Evolutionary conservation across 2,888 invertebrate species (phyloP), one percentile per base, ranked within the genome.

Genomic region (Andrena dorsata): DNA sequence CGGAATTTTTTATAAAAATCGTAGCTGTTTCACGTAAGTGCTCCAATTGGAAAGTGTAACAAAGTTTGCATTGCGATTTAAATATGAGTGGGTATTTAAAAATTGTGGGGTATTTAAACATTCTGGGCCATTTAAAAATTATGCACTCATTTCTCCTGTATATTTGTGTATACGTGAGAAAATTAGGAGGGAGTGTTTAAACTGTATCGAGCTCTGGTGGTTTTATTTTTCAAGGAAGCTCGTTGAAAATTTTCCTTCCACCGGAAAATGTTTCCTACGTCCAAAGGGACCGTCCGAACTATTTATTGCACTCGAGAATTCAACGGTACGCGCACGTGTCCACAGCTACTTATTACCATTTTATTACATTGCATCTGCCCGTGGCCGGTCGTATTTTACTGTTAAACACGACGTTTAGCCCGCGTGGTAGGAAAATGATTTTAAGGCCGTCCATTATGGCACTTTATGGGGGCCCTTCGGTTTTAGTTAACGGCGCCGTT

Each of bases 371-470:
- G 68, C 75, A 69, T 75, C 66, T 23, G 65, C 23, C 63, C 47
- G n/a, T n/a, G 70, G 28, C 28, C 58, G 65, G 56, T 35, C 68
- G 47, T 81, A 72, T 60, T 70, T 77, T 68, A 82, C 74, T 41
- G 73, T 85, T 86, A 83, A 78, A 80, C 66, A 70, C 66, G 74
- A 69, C 35, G 61, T 65, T 80, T 66, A 58, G 41, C 8, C 53
- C 28, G 28, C 26, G 51, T 65, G 68, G 58, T 76, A 32, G 76
- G 73, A 63, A 80, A 84, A 84, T 83, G 78, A 83, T 80, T 86
- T 86, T 78, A 83, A 83, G 81, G 53, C 41, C 75, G 72, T 77
- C 80, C 79, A 87, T 86, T 86, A 83, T 56, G 81, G 6, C 30
- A 35, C 35, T 86, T 88, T 86, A 85, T 76, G 79, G 72, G 70